phyloP scores from a whole-genome alignment of 2,888 invertebrate genomes.

The Drosophila yooni region DNA sequence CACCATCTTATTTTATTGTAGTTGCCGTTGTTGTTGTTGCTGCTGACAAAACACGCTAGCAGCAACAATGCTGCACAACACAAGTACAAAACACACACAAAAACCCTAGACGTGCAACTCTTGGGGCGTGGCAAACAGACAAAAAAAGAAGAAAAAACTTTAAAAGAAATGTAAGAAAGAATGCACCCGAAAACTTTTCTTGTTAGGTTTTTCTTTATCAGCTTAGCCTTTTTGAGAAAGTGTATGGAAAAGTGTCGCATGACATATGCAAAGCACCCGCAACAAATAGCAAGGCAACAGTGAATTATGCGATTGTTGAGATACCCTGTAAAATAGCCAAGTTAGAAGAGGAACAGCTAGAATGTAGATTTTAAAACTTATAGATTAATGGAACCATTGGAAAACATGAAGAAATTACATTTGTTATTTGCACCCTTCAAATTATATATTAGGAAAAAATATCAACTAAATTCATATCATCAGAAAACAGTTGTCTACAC shows the following conservation, averaged over 20 bases:
- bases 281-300: conserved; percentile 24
- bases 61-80: conserved; percentile 49
- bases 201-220: conserved; percentile 42
- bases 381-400: not conserved
- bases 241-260: conserved; percentile 53
- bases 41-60: conserved; percentile 62
- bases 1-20: conserved; percentile 72
- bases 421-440: not conserved
- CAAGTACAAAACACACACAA: conserved; percentile 39
- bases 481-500: not conserved
- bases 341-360: not conserved
- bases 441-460: not conserved
- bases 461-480: not conserved
- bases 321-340: conserved; percentile 34
- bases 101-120: conserved; percentile 35
- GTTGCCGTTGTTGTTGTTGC: conserved; percentile 39
- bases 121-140: conserved; percentile 64
- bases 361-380: too few relatives aligned
- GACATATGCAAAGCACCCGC: conserved; percentile 77
- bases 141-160: conserved; percentile 35
- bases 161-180: conserved; percentile 43
- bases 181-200: conserved; percentile 45
- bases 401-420: not conserved
- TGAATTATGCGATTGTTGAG: not conserved
- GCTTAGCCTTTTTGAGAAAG: conserved; percentile 54